phyloP scores from a whole-genome alignment of 1,140 invertebrate species.

The Eciton burchellii region DNA sequence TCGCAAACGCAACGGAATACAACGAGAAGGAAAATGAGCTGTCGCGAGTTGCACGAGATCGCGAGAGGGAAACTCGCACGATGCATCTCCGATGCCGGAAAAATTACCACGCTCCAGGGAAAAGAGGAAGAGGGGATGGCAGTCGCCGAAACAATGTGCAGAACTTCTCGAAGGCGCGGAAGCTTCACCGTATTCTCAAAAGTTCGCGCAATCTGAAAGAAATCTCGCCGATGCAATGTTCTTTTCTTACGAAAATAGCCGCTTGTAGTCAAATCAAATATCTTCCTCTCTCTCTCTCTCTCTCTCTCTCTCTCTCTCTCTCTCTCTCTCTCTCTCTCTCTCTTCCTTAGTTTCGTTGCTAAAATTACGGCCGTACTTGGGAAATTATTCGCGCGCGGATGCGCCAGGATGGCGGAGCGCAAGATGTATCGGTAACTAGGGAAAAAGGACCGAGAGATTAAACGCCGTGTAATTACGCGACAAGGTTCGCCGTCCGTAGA shows the following conservation, averaged over 20 bases:
- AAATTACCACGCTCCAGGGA: conserved; percentile 46
- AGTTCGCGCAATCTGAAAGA: conserved; percentile 34
- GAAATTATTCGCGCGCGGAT: conserved; percentile 20
- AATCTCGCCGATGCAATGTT: conserved; percentile 34
- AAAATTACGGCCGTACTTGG: conserved; percentile 20
- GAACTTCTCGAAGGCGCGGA: conserved; percentile 22
- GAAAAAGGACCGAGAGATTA: conserved; percentile 68
- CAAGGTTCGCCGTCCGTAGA: conserved; percentile 72
- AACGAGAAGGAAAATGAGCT: conserved; percentile 39
- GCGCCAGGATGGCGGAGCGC: conserved; percentile 25
- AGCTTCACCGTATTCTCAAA: not conserved
- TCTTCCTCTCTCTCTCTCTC: not conserved
- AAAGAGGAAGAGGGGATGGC: conserved; percentile 24
- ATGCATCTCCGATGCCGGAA: conserved; percentile 52
- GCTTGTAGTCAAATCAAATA: not conserved
- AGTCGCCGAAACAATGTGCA: conserved; percentile 29
- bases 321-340: not conserved
- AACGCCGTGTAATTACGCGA: conserved; percentile 74
- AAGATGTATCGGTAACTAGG: conserved; percentile 64
- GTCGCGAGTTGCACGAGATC: conserved; percentile 27
- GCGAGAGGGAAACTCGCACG: conserved; percentile 47
- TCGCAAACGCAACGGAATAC: conserved; percentile 17
- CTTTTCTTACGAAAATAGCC: conserved; percentile 10
- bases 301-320: not conserved
- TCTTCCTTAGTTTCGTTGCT: conserved; percentile 10